phyloP scores from a whole-genome alignment of 1,140 invertebrate species.

The Campoletis sonorensis region DNA sequence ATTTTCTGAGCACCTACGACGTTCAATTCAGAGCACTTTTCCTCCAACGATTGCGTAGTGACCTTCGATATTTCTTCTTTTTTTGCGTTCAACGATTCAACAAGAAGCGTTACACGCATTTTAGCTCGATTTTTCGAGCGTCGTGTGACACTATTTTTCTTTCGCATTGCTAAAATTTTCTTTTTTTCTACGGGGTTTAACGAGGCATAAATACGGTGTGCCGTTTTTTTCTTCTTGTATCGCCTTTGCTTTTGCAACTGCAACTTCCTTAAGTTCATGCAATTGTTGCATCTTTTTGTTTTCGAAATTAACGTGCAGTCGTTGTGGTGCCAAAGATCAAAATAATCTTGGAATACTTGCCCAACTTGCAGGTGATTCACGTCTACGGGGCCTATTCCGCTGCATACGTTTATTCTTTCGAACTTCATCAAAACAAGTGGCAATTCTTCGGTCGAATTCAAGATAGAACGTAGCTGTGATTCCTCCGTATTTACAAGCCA shows the following conservation, averaged over 20 bases:
- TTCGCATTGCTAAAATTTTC: not conserved
- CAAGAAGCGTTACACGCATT: not conserved
- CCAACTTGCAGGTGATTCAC: conserved; percentile 26
- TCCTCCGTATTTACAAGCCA: conserved; percentile 11
- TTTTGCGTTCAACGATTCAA: not conserved
- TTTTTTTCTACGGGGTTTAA: conserved; percentile 3
- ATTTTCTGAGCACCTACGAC: not conserved
- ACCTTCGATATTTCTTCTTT: not conserved
- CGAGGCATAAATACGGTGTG: not conserved
- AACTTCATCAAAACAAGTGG: conserved; percentile 39
- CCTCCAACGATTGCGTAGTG: not conserved
- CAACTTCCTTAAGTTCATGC: conserved; percentile 10
- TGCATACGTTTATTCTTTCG: conserved; percentile 32
- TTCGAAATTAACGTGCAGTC: conserved; percentile 33
- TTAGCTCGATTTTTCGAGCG: conserved; percentile 7
- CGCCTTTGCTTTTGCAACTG: conserved; percentile 23
- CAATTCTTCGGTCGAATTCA: conserved; percentile 1
- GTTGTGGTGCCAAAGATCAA: conserved; percentile 20
- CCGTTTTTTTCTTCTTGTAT: conserved; percentile 17
- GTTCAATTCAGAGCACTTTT: not conserved
- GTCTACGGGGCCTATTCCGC: conserved; percentile 24
- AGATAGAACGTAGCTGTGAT: not conserved
- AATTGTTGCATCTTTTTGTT: conserved; percentile 38
- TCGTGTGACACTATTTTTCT: not conserved
- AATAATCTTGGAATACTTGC: conserved; percentile 12